These are phyloP conservation scores for Leptoclinus maculatus DNA, from an alignment of 2,797 vertebrate species.

Conservation along the genomic window DNA sequence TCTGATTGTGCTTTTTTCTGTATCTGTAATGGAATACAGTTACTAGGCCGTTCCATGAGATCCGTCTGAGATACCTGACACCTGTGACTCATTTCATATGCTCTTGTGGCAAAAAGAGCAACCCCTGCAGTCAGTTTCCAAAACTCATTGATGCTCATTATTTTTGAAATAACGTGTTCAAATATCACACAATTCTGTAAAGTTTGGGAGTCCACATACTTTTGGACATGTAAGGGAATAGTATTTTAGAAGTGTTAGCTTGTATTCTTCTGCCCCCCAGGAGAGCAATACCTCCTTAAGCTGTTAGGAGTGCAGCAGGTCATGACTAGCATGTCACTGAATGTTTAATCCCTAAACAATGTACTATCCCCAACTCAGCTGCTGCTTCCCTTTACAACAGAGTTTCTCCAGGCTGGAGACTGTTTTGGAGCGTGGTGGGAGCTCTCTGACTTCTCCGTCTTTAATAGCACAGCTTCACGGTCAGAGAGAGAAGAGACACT, in stretches of 20 bases:
- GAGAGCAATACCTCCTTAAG: not conserved
- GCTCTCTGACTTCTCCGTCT: slow-evolving; percentile 7
- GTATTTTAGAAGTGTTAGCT: not conserved
- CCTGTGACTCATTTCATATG: not conserved
- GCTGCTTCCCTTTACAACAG: not conserved
- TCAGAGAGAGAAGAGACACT: slow-evolving; percentile 6
- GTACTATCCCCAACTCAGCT: not conserved
- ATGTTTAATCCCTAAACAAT: slow-evolving; percentile 7
- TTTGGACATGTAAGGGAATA: not conserved
- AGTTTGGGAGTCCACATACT: not conserved
- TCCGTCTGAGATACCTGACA: not conserved
- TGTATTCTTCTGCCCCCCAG: not conserved
- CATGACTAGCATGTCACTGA: not conserved
- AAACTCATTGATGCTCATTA: not conserved
- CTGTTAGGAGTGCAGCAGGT: slow-evolving; percentile 12
- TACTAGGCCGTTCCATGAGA: too few species aligned
- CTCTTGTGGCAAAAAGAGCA: not conserved
- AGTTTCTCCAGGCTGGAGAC: not conserved
- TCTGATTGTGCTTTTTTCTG: not conserved
- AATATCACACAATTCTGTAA: not conserved
- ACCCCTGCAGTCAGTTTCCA: not conserved
- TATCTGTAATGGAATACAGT: too few species aligned
- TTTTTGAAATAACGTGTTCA: not conserved
- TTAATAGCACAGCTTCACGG: not conserved
- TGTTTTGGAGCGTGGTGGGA: slow-evolving; percentile 1